Base-by-base conservation (phyloP, 2,113 vertebrate species). In the Cololabis saira region DNA sequence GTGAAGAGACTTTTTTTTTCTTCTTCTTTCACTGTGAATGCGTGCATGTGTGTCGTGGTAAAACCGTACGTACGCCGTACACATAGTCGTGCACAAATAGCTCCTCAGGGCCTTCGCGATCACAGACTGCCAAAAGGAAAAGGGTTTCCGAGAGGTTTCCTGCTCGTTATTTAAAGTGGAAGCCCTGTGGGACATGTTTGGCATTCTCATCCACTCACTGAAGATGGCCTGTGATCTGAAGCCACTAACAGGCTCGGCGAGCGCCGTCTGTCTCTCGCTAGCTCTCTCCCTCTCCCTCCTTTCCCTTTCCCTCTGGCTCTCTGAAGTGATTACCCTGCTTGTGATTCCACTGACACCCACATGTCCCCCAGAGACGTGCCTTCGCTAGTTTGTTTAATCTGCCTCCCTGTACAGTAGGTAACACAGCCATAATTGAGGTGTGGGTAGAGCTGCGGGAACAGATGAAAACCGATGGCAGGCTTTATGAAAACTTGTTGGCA, bases 291-390 rank as follows among this genome's bases (percentile, higher is more conserved):
- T 71, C 76, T 7, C 72, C 68, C 73, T 77, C 24, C 60, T 33
- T 49, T 66, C 73, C 37, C 78, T 71, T 60, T 76, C 82, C 86
- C 82, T 69, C 81, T 76, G 80, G 74, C 81, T 84, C 83, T 89
- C 85, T 91, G 88, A 92, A 91, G 91, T 92, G 90, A 92, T 92
- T 92, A 91, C 85, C 90, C 88, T 87, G 89, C 84, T 85, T 89
- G 90, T 87, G 90, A 90, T 89, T 89, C 85, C 85, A 69, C 84
- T 80, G 87, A 91, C 90, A 84, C 91, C 89, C 90, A 89, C 90
- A 77, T 85, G 80, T 83, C 77, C 84, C 92, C 89, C 62, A 37
- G 89, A 89, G 90, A 90, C 71, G 67, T 61, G 80, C 84, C 89
- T 83, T 78, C 88, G 77, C 89, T 73, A 81, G 85, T 85, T 87